Evolutionary conservation across 2,113 vertebrate genomes (phyloP).

Genomic region (Oenanthe melanoleuca): DNA sequence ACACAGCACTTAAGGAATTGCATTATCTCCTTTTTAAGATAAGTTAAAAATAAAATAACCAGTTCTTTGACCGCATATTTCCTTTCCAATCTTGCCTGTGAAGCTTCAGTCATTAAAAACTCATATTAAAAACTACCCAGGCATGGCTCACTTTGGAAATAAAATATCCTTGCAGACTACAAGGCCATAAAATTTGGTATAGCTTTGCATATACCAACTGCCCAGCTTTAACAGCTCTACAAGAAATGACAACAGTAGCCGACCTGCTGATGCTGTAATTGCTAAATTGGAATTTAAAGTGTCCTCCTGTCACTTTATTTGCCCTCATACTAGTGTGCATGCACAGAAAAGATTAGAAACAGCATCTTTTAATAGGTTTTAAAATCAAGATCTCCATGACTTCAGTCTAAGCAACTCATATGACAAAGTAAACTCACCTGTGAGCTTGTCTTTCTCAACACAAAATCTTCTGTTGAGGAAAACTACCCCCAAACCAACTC

Average conservation of each 20-base stretch:
- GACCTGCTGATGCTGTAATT: background rate
- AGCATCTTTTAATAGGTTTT: background rate
- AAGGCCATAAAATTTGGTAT: background rate
- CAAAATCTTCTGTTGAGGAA: background rate
- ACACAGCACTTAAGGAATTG: background rate
- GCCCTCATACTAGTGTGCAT: background rate
- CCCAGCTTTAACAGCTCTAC: background rate
- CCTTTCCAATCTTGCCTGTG: background rate
- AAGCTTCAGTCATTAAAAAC: background rate
- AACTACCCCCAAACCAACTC: background rate
- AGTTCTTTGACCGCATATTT: background rate
- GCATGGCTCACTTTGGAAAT: background rate
- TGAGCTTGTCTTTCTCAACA: background rate
- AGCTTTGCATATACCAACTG: background rate
- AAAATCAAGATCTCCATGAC: background rate
- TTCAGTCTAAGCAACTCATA: background rate
- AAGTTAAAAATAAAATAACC: slow-evolving; percentile 7
- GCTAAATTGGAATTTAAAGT: background rate
- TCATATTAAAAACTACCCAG: background rate
- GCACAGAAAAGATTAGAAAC: background rate
- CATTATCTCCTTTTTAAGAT: background rate
- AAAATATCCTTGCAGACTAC: background rate
- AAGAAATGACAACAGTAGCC: background rate
- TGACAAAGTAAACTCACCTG: background rate
- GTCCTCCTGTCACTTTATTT: background rate